phyloP scores from a whole-genome alignment of 2,888 invertebrate species.

The Malthinus flaveolus region DNA sequence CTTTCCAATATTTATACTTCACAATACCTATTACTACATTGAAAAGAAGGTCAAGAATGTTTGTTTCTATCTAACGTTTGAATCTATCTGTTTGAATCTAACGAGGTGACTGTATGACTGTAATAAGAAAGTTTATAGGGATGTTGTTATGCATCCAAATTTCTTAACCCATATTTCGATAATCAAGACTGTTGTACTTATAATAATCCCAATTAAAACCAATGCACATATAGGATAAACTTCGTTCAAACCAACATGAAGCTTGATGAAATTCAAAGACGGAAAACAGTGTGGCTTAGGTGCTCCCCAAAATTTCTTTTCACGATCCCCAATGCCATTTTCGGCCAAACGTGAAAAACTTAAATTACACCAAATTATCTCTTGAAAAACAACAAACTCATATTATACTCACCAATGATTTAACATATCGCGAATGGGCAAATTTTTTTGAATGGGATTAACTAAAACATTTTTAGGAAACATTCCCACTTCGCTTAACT shows the following conservation, averaged over 20 bases:
- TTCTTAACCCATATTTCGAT: too few relatives aligned
- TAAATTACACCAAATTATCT: constrained; percentile 12
- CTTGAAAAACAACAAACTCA: neutral
- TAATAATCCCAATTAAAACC: constrained; percentile 6
- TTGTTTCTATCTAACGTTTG: too few relatives aligned
- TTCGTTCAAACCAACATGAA: constrained; percentile 43
- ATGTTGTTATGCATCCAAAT: too few relatives aligned
- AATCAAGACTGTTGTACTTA: constrained; percentile 8
- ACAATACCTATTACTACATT: too few relatives aligned
- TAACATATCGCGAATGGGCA: constrained; percentile 47
- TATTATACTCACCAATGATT: constrained; percentile 42
- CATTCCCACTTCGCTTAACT: constrained; percentile 63
- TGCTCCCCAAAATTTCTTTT: constrained; percentile 44
- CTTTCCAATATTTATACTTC: too few relatives aligned
- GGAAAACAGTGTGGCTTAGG: constrained; percentile 45
- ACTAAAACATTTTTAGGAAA: constrained; percentile 41
- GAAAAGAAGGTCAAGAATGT: too few relatives aligned
- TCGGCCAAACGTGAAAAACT: constrained; percentile 45
- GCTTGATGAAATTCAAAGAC: constrained; percentile 28
- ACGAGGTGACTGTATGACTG: too few relatives aligned
- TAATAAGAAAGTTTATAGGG: too few relatives aligned
- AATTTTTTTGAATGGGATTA: constrained; percentile 44
- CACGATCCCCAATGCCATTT: constrained; percentile 42
- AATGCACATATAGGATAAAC: constrained; percentile 26
- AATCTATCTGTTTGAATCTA: too few relatives aligned